phyloP scores from a whole-genome alignment of 1,140 invertebrate genomes.

The Helicoverpa zea region DNA sequence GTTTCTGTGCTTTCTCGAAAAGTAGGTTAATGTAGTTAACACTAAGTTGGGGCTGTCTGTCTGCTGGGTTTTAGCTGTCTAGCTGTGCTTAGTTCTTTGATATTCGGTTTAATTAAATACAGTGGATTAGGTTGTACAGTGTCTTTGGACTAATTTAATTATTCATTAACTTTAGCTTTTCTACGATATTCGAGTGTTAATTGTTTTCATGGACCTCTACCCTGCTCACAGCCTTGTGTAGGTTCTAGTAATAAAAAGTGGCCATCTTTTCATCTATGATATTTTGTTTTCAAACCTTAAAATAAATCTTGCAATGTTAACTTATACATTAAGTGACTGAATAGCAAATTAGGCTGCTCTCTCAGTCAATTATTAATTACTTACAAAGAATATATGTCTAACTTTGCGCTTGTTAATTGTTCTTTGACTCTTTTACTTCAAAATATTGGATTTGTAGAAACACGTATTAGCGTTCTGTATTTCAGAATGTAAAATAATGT shows the following conservation, averaged over 20 bases:
- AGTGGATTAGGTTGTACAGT: not conserved
- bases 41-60: not conserved
- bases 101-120: not conserved
- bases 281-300: too few species aligned
- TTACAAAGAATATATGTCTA: slow-evolving; percentile 8
- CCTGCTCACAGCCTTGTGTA: too few species aligned
- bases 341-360: slow-evolving; percentile 6
- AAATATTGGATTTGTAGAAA: too few species aligned
- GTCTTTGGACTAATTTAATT: not conserved
- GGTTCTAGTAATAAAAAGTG: not conserved
- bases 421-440: slow-evolving; percentile 1
- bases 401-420: slow-evolving; percentile 14
- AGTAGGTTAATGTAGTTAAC: slow-evolving; percentile 27
- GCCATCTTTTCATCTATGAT: too few species aligned
- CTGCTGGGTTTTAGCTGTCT: slow-evolving; percentile 1
- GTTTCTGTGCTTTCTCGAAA: not conserved
- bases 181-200: too few species aligned
- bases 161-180: too few species aligned
- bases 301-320: too few species aligned
- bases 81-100: slow-evolving; percentile 1
- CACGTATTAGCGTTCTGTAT: too few species aligned
- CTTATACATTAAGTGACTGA: slow-evolving; percentile 22
- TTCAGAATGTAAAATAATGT: not conserved
- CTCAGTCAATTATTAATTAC: not conserved
- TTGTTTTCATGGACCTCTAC: too few species aligned